Evolutionary conservation across 2,888 invertebrate species (phyloP), one percentile per base, ranked within the genome.

Genomic region (Pterostichus niger): DNA sequence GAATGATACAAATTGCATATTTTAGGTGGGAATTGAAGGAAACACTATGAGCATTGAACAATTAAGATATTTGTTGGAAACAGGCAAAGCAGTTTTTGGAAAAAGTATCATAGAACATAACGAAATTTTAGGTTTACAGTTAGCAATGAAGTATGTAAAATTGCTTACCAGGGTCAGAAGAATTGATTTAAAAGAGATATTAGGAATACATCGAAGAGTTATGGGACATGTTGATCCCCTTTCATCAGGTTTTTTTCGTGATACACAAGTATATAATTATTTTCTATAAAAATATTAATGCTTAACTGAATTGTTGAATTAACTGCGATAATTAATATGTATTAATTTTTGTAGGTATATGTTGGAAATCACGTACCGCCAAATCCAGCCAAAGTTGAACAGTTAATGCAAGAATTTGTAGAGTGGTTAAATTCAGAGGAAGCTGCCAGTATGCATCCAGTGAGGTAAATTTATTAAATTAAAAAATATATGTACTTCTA

Each of bases 21-120:
- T 86, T 80, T 82, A 89, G 89, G 88, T 98, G 17, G 99, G 97
- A 31, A 98, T 99, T 85, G 99, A 99, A 91, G 99, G 99, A 0
- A 99, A 99, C 88, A 99, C 99, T 0, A 96, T 99, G 95, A 96
- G 97, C 2, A 91, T 99, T 56, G 94, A 96, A 24, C 97, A 99
- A 89, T 97, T 99, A 0, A 92, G 98, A 85, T 96, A 96, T 83
- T 94, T 99, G 84, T 92, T 99, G 24, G 99, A 99, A 90, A 99
- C 98, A 0, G 93, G 95, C 59, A 93, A 96, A 87, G 96, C 95
- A 0, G 95, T 98, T 0, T 94, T 94, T 76, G 96, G 97, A 0
- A 99, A 99, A 90, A 98, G 98, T 88, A 94, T 99, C 75, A 94
- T 97, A 86, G 99, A 99, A 88, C 99, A 99, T 89, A 99, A 99